A percentile compares a stretch with the other conserved stretches of the same genome.
Evolutionary conservation across 1,140 invertebrate species (phyloP).

Genomic region (Drosophila carrolli): DNA sequence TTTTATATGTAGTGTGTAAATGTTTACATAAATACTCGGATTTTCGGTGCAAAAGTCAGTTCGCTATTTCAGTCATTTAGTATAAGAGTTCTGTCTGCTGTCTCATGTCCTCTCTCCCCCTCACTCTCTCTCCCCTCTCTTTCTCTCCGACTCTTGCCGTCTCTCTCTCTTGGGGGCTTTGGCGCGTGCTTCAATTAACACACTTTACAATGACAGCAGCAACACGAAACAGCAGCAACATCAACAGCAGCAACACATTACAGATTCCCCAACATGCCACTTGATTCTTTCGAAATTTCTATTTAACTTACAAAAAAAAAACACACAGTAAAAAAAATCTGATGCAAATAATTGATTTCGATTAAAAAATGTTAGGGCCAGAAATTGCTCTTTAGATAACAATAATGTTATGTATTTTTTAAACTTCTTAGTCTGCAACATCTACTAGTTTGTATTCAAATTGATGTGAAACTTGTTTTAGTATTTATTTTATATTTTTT

Average conservation of each 20-base stretch:
- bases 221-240: conserved; percentile 22
- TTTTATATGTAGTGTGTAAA: conserved; percentile 52
- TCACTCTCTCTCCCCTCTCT: neutral
- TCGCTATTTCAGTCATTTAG: conserved; percentile 30
- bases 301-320: neutral
- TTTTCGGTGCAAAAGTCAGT: conserved; percentile 62
- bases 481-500: neutral
- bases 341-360: neutral
- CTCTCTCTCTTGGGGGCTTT: conserved; percentile 16
- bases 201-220: conserved; percentile 50
- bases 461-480: neutral
- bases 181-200: conserved; percentile 79
- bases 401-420: too few species aligned
- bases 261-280: conserved; percentile 7
- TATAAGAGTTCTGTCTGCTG: conserved; percentile 27
- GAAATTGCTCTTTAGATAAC: too few species aligned
- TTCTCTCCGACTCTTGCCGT: neutral
- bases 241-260: conserved; percentile 3
- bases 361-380: neutral
- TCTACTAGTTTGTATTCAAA: too few species aligned
- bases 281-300: conserved; percentile 2
- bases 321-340: neutral
- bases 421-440: too few species aligned
- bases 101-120: neutral
- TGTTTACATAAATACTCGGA: conserved; percentile 75